phyloP scores from a whole-genome alignment of 2,888 invertebrate species.

The Tillus elongatus region DNA sequence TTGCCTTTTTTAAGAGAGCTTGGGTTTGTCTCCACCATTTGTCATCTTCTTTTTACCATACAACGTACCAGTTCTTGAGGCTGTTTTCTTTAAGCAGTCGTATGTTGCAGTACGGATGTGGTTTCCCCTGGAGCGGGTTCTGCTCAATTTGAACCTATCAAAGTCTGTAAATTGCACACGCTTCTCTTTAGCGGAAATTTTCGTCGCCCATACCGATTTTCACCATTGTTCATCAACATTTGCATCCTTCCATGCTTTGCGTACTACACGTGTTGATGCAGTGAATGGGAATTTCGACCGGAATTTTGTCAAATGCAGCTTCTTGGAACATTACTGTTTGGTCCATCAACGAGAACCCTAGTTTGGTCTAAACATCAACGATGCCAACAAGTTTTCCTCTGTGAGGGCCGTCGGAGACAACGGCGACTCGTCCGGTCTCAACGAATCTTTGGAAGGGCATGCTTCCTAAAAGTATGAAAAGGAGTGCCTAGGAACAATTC shows the following conservation, averaged over 20 bases:
- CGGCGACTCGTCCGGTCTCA: conserved; percentile 95
- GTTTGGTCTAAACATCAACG: conserved; percentile 96
- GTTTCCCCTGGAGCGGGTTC: conserved; percentile 79
- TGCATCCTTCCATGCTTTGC: conserved; percentile 81
- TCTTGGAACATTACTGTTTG: conserved; percentile 73
- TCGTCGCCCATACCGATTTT: conserved; percentile 82
- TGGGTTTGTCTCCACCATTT: conserved; percentile 45
- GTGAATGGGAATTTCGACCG: conserved; percentile 77
- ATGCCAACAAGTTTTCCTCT: conserved; percentile 89
- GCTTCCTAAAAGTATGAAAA: no score
- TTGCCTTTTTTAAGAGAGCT: conserved; percentile 26
- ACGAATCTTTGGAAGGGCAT: conserved; percentile 91
- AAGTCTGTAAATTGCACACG: conserved; percentile 83
- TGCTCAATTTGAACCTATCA: conserved; percentile 90
- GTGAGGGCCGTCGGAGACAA: conserved; percentile 81
- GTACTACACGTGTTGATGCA: conserved; percentile 76
- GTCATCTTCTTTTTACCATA: conserved; percentile 51
- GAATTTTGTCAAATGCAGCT: conserved; percentile 89
- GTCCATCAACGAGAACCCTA: conserved; percentile 89
- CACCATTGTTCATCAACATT: conserved; percentile 85
- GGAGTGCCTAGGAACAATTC: no score
- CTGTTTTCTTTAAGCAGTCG: conserved; percentile 60
- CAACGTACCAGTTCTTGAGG: conserved; percentile 53
- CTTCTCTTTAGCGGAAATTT: conserved; percentile 77
- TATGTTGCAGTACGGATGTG: conserved; percentile 70